Conservation (phyloP, 2,797 vertebrate genomes). For the Pseudotriccus pelzelni region DNA sequence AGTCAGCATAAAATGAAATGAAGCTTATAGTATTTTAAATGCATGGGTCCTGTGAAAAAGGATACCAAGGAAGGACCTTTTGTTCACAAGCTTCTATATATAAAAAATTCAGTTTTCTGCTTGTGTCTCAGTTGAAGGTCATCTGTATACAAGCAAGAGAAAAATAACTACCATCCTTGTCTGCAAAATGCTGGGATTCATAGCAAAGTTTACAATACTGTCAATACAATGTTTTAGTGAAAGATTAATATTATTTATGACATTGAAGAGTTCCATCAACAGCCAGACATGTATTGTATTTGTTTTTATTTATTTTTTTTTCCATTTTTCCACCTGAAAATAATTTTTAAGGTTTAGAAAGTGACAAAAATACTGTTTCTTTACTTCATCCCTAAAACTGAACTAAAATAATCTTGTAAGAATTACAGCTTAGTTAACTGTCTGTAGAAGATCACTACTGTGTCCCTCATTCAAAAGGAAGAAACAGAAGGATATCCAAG, state of each 20-base stretch:
- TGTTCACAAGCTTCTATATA: conserved; percentile 18
- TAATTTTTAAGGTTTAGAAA: background rate
- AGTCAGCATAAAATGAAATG: conserved; percentile 68
- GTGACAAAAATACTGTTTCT: background rate
- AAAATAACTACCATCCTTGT: background rate
- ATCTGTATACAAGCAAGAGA: background rate
- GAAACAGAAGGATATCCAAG: conserved; percentile 3
- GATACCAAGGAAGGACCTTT: conserved; percentile 42
- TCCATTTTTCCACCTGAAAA: background rate
- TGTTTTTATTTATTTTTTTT: background rate
- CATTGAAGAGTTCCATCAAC: background rate
- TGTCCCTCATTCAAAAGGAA: background rate
- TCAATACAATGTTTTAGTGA: background rate
- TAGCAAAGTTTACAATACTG: background rate
- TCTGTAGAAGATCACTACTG: background rate
- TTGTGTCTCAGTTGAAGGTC: conserved; percentile 51
- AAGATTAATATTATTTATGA: background rate
- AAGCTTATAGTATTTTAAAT: conserved; percentile 42
- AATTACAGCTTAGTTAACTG: background rate
- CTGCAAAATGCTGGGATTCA: background rate
- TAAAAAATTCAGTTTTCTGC: conserved; percentile 45
- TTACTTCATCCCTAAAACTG: background rate
- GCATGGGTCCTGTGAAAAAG: conserved; percentile 33
- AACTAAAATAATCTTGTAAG: background rate
- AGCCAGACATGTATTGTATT: background rate